Evolutionary conservation across 2,797 vertebrate species (phyloP).

Genomic region (Babyrousa celebensis): DNA sequence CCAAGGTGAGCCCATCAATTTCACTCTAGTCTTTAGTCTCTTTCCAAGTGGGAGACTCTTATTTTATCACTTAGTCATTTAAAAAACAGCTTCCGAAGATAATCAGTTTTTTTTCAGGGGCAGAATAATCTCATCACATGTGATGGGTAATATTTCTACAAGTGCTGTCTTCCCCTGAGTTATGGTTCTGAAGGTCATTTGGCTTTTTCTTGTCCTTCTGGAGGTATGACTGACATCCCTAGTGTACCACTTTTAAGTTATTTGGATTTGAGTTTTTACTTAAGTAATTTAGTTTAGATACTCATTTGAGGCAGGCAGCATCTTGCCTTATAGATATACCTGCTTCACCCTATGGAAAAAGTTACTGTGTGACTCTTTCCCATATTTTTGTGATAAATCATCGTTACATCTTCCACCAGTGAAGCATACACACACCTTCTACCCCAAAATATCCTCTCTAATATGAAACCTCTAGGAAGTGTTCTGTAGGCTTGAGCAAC

Average conservation of each 20-base stretch:
- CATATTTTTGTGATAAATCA: not conserved
- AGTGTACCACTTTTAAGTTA: not conserved
- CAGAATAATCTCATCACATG: not conserved
- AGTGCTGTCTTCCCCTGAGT: not conserved
- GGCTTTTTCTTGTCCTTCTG: not conserved
- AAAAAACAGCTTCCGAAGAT: not conserved
- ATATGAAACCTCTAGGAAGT: not conserved
- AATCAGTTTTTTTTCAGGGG: not conserved
- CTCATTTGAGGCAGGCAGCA: not conserved
- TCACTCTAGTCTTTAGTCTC: not conserved
- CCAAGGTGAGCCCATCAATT: not conserved
- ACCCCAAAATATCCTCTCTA: not conserved
- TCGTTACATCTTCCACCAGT: not conserved
- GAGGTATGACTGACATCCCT: not conserved
- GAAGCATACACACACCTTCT: not conserved
- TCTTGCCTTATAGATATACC: not conserved
- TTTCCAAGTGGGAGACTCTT: not conserved
- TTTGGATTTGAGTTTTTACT: not conserved
- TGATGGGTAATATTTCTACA: not conserved
- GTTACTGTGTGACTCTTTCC: not conserved
- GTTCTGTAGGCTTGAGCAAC: not conserved
- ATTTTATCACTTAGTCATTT: constrained; percentile 21
- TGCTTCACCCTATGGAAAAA: not conserved
- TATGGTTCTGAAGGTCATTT: not conserved
- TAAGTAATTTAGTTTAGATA: not conserved